Evolutionary conservation across 2,888 invertebrate genomes (phyloP), one percentile per base, ranked within the genome.

Genomic region (Sussaba pulchella): DNA sequence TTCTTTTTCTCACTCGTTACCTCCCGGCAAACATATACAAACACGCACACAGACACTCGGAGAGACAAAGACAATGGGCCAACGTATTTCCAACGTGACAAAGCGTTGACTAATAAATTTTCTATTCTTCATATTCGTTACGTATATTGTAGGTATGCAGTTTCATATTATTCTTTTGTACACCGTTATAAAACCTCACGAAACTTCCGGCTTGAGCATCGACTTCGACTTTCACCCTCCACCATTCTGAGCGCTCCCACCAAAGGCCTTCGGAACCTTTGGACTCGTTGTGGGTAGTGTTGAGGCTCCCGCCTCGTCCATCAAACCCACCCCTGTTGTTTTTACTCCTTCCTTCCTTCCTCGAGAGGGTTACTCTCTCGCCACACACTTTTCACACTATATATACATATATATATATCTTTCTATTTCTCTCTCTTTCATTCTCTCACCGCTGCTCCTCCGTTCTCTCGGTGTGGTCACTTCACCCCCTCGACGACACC

Each of bases 241-340:
- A 12, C 43, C 66, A 24, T 43, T 39, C 31, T 26, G 14, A n/a
- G n/a, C n/a, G n/a, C 45, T 66, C 14, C 14, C 47, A 39, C 31
- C 59, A 8, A 17, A 74, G 61, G 54, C 72, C 54, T 59, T 71
- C 36, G 31, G 24, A 50, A 19, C 59, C 36, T 70, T 64, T 64
- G 31, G 43, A 43, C 24, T 43, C 50, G 57, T 43, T 50, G 31
- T 59, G 39, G 17, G 47, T 45, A 75, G 39, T 36, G 66, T 39
- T 57, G 54, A 47, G 47, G 19, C 50, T 69, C 57, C 66, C 45
- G 21, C 66, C 31, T 31, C 31, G 72, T 72, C 43, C 78, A 67
- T 78, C 72, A 78, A 78, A 72, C 84, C 86, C 82, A 78, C 83
- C 84, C 76, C 36, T 57, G 82, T 85, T 86, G 85, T 88, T 88